Evolutionary conservation across 2,113 vertebrate genomes (phyloP).

Genomic region (Todiramphus chloris): DNA sequence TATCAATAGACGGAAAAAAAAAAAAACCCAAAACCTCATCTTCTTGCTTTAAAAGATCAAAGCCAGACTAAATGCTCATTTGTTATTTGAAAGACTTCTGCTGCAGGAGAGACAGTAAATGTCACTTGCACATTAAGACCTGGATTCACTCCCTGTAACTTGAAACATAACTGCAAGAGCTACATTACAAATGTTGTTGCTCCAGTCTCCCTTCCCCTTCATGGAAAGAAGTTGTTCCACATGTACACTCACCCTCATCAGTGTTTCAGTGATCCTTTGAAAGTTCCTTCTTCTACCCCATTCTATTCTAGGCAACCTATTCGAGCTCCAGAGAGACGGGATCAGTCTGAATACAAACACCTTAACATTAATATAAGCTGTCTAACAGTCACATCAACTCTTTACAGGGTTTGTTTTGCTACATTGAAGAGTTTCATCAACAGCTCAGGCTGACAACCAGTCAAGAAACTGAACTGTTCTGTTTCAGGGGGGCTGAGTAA

Average conservation of each 20-base stretch:
- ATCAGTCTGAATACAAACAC: neutral
- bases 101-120: neutral
- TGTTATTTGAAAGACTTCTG: constrained; percentile 17
- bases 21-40: neutral
- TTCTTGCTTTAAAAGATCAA: neutral
- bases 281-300: neutral
- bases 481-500: neutral
- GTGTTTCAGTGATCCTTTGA: neutral
- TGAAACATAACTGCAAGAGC: neutral
- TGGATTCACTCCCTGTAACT: neutral
- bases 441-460: neutral
- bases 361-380: neutral
- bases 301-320: neutral
- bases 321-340: neutral
- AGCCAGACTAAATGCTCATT: neutral
- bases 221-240: neutral
- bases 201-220: neutral
- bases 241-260: neutral
- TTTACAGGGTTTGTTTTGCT: neutral
- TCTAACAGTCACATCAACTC: neutral
- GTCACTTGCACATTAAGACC: neutral
- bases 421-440: neutral
- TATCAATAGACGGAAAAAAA: neutral
- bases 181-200: neutral
- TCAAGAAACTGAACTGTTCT: neutral